Evolutionary conservation across 2,113 vertebrate species (phyloP), one percentile per base, ranked within the genome.

Genomic region (Brachirus orientalis): DNA sequence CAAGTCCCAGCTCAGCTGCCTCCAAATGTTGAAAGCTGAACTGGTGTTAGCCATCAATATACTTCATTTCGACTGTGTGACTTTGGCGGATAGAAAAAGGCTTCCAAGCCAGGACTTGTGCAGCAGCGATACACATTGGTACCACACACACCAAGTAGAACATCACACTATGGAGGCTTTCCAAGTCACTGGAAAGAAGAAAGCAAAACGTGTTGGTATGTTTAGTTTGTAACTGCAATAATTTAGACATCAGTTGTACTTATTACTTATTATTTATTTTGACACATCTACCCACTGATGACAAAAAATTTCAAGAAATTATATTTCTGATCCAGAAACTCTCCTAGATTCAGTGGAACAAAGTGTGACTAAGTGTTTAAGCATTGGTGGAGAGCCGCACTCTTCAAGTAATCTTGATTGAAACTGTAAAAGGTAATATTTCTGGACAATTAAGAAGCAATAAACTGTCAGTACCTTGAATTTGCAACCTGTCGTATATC

Each of bases 71-170:
- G 1, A 87, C 59, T 0, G 84, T 71, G 62, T 97, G 96, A 74
- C 94, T 98, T 62, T 69, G 92, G 69, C 94, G 93, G 75, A 95
- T 94, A 7, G 95, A 95, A 82, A 95, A 97, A 0, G 86, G 93
- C 44, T 79, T 95, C 95, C 96, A 98, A 0, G 84, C 90, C 74
- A 97, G 63, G 55, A 95, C 92, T 82, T 96, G 95, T 18, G 93
- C 11, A 3, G 67, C 51, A 19, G 95, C 77, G 8, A 95, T 69
- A 80, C 88, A 91, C 69, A 96, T 18, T 0, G 96, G 95, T 46
- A 95, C 87, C 86, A 95, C 67, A 40, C 96, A 97, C 62, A 96
- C 88, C 92, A 96, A 57, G 84, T 86, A 90, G 91, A 97, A 97
- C 95, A 97, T 94, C 85, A 88, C 77, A 20, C 86, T 90, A 14